phyloP scores from a whole-genome alignment of 1,140 invertebrate genomes.

The Latrodectus geometricus region DNA sequence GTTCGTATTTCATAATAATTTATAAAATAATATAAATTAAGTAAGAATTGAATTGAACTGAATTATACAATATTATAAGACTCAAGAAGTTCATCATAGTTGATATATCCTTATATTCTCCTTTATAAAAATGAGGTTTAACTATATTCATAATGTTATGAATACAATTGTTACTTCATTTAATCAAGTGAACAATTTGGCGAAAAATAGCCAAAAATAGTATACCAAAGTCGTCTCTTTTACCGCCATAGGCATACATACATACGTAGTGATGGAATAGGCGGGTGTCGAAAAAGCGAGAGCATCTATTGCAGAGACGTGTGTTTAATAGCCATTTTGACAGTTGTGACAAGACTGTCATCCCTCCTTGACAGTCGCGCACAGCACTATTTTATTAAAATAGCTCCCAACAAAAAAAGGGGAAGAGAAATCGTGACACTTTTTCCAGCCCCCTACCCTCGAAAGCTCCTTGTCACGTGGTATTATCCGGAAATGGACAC shows the following conservation, averaged over 20 bases:
- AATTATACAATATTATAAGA: too few species aligned
- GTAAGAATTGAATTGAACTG: too few species aligned
- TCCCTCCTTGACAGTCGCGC: conserved; percentile 48
- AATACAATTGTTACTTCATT: too few species aligned
- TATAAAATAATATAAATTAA: too few species aligned
- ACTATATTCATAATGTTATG: too few species aligned
- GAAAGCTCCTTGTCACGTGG: conserved; percentile 54
- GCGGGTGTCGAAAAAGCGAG: conserved; percentile 51
- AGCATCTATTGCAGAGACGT: conserved; percentile 59
- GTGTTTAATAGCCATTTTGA: conserved; percentile 62
- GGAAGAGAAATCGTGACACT: conserved; percentile 3
- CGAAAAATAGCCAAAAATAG: conserved; percentile 36
- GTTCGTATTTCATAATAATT: too few species aligned
- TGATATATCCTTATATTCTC: too few species aligned
- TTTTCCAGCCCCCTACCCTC: conserved; percentile 1
- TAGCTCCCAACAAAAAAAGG: conserved; percentile 48
- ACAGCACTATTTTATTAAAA: conserved; percentile 61
- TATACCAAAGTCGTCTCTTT: conserved; percentile 17
- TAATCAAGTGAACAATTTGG: not conserved
- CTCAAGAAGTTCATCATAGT: too few species aligned
- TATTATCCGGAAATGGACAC: conserved; percentile 61
- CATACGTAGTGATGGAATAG: conserved; percentile 55
- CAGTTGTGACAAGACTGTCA: conserved; percentile 60
- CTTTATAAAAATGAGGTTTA: too few species aligned
- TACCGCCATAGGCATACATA: conserved; percentile 55